phyloP scores from a whole-genome alignment of 2,113 vertebrate genomes.

The Ramphastos sulfuratus region DNA sequence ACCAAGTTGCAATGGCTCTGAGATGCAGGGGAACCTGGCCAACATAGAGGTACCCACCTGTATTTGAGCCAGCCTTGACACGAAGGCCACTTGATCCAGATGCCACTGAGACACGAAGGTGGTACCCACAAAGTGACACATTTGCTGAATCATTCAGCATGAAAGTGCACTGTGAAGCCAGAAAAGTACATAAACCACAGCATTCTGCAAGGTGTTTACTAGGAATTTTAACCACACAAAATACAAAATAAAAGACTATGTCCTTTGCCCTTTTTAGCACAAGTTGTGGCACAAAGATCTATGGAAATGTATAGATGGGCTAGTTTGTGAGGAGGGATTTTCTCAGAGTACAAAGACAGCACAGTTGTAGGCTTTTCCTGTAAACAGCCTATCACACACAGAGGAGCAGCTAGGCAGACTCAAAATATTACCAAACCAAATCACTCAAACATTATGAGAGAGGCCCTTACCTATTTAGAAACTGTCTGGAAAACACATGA shows the following conservation, averaged over 20 bases:
- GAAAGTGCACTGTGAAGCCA: background rate
- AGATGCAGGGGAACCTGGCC: background rate
- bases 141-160: background rate
- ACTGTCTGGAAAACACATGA: background rate
- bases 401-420: background rate
- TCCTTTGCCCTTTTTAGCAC: background rate
- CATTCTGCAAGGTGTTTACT: background rate
- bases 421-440: background rate
- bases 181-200: background rate
- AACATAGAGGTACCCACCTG: rapidly evolving
- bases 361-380: background rate
- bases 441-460: background rate
- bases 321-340: background rate
- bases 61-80: background rate
- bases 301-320: background rate
- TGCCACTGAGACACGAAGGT: background rate
- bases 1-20: background rate
- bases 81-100: background rate
- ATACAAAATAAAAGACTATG: background rate
- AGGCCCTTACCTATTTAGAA: background rate
- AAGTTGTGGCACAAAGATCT: background rate
- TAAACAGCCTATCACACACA: background rate
- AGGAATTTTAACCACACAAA: background rate
- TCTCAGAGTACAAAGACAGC: background rate
- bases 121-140: background rate